These are phyloP conservation scores for Phalanger gymnotis DNA, from an alignment of 2,797 vertebrate species.

Conservation along the genomic window DNA sequence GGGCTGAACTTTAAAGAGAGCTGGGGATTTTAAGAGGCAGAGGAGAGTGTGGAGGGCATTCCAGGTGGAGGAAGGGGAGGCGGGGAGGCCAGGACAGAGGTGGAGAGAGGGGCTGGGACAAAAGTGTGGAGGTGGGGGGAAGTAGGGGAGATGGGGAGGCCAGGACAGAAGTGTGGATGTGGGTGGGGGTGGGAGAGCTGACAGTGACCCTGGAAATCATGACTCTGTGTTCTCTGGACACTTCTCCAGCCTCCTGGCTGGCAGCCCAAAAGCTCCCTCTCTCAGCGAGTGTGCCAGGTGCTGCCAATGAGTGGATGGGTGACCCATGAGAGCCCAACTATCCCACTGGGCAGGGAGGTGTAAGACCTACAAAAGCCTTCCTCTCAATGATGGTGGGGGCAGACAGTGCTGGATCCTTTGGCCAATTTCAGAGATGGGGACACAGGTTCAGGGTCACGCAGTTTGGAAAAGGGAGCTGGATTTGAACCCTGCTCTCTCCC, in stretches of 20 bases:
- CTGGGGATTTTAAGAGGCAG: not conserved
- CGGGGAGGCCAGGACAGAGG: no score
- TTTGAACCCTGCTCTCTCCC: not conserved
- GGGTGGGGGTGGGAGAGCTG: not conserved
- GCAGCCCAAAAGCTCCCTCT: not conserved
- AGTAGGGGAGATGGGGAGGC: no score
- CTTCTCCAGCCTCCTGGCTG: not conserved
- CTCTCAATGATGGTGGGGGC: not conserved
- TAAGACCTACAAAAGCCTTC: not conserved
- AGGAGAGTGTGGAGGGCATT: not conserved
- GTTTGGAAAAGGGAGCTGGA: not conserved
- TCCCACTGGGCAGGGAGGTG: not conserved
- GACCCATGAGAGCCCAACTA: not conserved
- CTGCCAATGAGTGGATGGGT: not conserved
- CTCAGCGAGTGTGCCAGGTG: not conserved
- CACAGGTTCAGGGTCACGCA: not conserved
- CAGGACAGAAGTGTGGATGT: not conserved
- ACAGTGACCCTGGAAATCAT: not conserved
- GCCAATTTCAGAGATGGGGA: not conserved
- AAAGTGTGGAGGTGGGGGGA: not conserved
- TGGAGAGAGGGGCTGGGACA: not conserved
- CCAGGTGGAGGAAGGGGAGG: not conserved
- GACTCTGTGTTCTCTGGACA: not conserved
- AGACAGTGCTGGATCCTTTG: not conserved
- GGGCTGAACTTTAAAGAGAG: not conserved